Evolutionary conservation across 2,113 vertebrate genomes (phyloP).

Genomic region (human (Homo sapiens)): GRCh38 chr9:4976501-4977000

Average conservation of each 20-base stretch:
- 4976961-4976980: neutral
- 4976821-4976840: neutral
- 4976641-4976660: neutral
- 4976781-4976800: neutral
- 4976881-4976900: neutral
- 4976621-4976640: neutral
- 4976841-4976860: neutral
- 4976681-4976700: neutral
- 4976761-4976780: neutral
- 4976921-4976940: neutral
- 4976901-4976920: neutral
- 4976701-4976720: neutral
- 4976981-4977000: neutral
- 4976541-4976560: neutral
- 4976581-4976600: neutral
- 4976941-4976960: neutral
- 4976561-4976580: neutral
- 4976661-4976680: neutral
- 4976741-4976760: neutral
- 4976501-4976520: neutral
- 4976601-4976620: neutral
- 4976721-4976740: neutral
- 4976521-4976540: neutral
- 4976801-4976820: neutral
- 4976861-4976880: conserved; percentile 12